A percentile compares a stretch with the other conserved stretches of the same genome.
These are phyloP conservation scores for Molossus molossus DNA, from an alignment of 2,797 vertebrate species.

Conservation along the genomic window DNA sequence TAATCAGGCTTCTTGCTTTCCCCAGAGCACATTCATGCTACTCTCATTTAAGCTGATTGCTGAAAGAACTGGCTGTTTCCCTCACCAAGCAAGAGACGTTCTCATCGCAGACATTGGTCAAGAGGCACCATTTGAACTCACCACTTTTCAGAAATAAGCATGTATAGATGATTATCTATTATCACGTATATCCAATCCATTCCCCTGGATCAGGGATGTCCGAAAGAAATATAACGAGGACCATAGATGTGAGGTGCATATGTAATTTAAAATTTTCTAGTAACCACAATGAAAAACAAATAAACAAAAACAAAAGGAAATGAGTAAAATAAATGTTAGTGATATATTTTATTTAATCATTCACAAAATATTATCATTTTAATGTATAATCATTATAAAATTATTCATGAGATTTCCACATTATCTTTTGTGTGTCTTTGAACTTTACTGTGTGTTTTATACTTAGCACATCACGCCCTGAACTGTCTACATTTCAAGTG, in stretches of 20 bases:
- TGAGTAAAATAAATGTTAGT: not conserved
- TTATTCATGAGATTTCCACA: not conserved
- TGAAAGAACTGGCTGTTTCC: not conserved
- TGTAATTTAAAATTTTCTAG: not conserved
- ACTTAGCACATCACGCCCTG: not conserved
- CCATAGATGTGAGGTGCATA: not conserved
- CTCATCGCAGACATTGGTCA: constrained; percentile 31
- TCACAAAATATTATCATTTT: not conserved
- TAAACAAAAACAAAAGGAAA: not conserved
- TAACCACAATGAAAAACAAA: not conserved
- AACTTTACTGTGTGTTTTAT: not conserved
- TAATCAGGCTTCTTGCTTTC: constrained; percentile 56
- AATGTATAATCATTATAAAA: not conserved
- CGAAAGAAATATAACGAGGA: not conserved
- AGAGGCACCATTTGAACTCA: constrained; percentile 26
- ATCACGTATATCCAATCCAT: not conserved
- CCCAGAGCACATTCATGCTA: constrained; percentile 48
- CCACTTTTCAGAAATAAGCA: not conserved
- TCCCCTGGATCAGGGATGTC: not conserved
- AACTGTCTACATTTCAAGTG: not conserved
- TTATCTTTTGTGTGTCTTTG: not conserved
- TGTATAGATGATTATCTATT: not conserved
- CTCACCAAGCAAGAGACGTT: not conserved
- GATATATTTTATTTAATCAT: not conserved
- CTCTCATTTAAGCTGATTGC: constrained; percentile 57